Evolutionary conservation across 2,113 vertebrate genomes (phyloP), one percentile per base, ranked within the genome.

Genomic region (Drymodes brunneopygia): DNA sequence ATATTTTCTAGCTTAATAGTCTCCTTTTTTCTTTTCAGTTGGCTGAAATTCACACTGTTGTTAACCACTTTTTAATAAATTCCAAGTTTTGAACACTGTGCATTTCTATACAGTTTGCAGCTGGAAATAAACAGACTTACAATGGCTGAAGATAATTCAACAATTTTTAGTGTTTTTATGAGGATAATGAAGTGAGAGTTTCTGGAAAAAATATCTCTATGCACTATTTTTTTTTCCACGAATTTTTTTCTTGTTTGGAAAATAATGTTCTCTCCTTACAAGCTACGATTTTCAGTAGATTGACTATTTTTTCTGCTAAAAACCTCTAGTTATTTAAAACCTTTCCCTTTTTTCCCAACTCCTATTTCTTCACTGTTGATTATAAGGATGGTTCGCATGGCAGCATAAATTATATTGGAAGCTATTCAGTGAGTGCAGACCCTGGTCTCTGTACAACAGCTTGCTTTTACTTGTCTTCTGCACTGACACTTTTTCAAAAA

Each of bases 131-230:
- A 97, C 44, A 93, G 78, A 72, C 72, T 94, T 15, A 66, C 51
- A 90, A 96, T 80, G 87, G 75, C 70, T 96, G 83, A 94, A 97
- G 87, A 93, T 95, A 96, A 96, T 94, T 97, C 88, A 95, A 81
- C 57, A 96, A 77, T 94, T 97, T 97, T 79, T 97, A 91, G 80
- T 82, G 82, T 88, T 97, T 97, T 97, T 95, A 94, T 12, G 67
- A 89, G 77, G 42, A 90, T 97, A 97, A 98, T 97, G 96, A 98
- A 97, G 95, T 97, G 97, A 97, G 86, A 97, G 66, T 92, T 97
- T 98, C 92, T 98, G 93, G 86, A 89, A 97, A 96, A 97, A 96
- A 73, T 79, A 75, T 94, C 40, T 94, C 17, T 82, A 44, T 86
- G 61, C 83, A 94, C 57, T 92, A 88, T 90, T 96, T 96, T 66